Percentiles rank a stretch among this genome's conserved stretches.
Evolutionary conservation across 2,113 vertebrate species (phyloP).

Genomic region (Peucedramus taeniatus): DNA sequence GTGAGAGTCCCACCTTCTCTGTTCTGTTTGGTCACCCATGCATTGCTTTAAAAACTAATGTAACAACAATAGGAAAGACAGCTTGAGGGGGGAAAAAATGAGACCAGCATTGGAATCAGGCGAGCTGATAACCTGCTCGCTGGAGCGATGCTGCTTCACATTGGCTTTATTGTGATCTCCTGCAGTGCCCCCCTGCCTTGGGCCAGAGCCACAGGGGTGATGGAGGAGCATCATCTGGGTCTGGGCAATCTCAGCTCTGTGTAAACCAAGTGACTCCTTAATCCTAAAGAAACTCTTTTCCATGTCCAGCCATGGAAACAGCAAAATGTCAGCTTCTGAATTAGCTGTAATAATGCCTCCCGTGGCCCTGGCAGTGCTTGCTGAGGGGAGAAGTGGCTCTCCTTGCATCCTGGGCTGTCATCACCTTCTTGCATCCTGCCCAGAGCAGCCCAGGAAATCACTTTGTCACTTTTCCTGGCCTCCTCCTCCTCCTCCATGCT

Average conservation of each 20-base stretch:
- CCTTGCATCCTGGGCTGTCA: not conserved
- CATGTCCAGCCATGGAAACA: not conserved
- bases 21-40: not conserved
- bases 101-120: not conserved
- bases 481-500: not conserved
- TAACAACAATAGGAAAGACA: not conserved
- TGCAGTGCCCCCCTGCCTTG: not conserved
- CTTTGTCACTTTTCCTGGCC: not conserved
- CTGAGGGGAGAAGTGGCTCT: not conserved
- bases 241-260: not conserved
- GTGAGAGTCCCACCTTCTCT: not conserved
- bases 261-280: not conserved
- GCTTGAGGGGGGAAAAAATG: not conserved
- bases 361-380: not conserved
- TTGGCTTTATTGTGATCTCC: not conserved
- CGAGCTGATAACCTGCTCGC: not conserved
- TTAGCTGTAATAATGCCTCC: not conserved
- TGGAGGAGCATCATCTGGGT: not conserved
- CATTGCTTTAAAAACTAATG: not conserved
- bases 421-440: not conserved
- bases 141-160: not conserved
- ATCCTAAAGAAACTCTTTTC: not conserved
- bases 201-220: not conserved
- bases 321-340: not conserved
- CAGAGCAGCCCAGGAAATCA: constrained; percentile 7